Evolutionary conservation across 2,113 vertebrate genomes (phyloP), one percentile per base, ranked within the genome.

Genomic region (Odontophorus gujanensis): DNA sequence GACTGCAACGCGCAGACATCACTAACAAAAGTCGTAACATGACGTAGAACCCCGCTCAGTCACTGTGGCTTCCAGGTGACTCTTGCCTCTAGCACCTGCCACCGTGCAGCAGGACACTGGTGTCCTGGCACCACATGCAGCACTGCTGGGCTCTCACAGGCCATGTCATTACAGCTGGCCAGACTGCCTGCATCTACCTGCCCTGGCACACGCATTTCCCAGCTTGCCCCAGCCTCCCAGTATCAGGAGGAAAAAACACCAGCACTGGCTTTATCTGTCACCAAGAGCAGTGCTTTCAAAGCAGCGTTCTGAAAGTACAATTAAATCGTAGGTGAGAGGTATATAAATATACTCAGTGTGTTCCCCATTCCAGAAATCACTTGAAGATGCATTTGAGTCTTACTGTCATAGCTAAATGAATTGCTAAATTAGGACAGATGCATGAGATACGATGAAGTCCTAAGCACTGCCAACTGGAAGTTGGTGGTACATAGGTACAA

Each of bases 21-120:
- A 62, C 51, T 79, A 58, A 12, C 66, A 83, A 61, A 25, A 72
- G 28, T 2, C 59, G 58, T 3, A 43, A 67, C 0, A 9, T 1
- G 47, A 42, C 0, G 1, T 11, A 59, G 74, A 84, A 45, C 17
- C 36, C 75, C 17, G 22, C 6, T 48, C 67, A 36, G 85, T 38
- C 36, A 50, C 42, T 32, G 21, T 76, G 80, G 67, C n/a, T 93
- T 38, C 73, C 11, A 32, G 61, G 83, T 45, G 6, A 40, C 40
- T 4, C 13, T 65, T 51, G 1, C 42, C 42, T 13, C 11, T 62
- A 77, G 75, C 34, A 20, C 45, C 14, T 59, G 67, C 40, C 61
- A 13, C 0, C 2, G n/a, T 5, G 21, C 62, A 42, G 21, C 2
- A 26, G 55, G 68, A 63, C 14, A 1, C 24, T 1, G 3, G 48